Evolutionary conservation across 1,140 invertebrate genomes (phyloP), one percentile per base, ranked within the genome.

Genomic region (Apis cerana): DNA sequence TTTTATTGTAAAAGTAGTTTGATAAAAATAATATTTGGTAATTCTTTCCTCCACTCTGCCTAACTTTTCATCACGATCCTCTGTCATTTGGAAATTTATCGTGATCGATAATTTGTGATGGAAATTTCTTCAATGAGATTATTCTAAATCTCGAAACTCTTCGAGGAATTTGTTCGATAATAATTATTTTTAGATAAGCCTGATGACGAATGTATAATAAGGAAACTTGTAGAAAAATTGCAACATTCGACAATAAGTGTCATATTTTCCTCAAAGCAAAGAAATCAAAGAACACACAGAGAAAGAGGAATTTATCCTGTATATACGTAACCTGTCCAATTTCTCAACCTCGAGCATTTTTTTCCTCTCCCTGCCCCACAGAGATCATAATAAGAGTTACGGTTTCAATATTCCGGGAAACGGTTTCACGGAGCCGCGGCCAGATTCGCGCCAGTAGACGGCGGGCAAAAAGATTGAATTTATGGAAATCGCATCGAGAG

Each of bases 401-500:
- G 75, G 48, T 82, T 82, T 78, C 75, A 82, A 78, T 78, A 82
- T 78, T 78, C 81, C 67, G 17, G 17, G 75, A 13, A 50, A n/a
- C 58, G 3, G 27, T 80, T 59, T 70, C n/a, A 27, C 70, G 27
- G 62, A 56, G 50, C 71, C 58, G 67, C 67, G 61, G 75, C 27
- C 75, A 69, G 80, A 43, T 62, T 7, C 23, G 43, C 54, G 54
- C n/a, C 27, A 19, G 23, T 17, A 67, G 75, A 54, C 71, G 15
- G 5, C 13, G 11, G 19, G 33, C 75, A 78, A 82, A 82, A 82
- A 82, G 74, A 85, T 88, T 64, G 79, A 88, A 88, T 88, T 88
- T 88, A 88, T 87, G 86, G 86, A 88, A 88, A 88, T 88, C 81
- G 79, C 79, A 69, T 85, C 43, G 64, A 52, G 74, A 27, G 76